phyloP scores from a whole-genome alignment of 2,113 vertebrate species.

The Acinonyx jubatus region DNA sequence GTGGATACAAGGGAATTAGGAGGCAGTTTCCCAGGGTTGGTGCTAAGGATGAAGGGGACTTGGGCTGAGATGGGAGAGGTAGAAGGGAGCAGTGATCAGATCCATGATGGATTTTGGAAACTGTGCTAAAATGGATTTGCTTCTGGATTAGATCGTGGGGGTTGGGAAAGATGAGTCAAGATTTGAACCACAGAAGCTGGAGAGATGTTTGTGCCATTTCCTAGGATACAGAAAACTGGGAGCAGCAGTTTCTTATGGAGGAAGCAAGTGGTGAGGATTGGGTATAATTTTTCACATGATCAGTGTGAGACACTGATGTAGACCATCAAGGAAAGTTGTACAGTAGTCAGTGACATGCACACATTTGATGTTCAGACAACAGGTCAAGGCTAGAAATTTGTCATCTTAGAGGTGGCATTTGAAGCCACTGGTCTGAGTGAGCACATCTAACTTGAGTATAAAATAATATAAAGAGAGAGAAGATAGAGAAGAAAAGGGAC shows the following conservation, averaged over 20 bases:
- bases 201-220: neutral
- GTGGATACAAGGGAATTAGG: neutral
- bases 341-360: neutral
- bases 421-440: neutral
- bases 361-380: neutral
- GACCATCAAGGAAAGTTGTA: neutral
- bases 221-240: neutral
- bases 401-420: neutral
- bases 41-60: neutral
- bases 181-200: neutral
- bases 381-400: neutral
- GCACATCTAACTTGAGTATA: neutral
- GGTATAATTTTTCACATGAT: neutral
- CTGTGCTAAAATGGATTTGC: neutral
- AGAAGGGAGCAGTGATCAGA: neutral
- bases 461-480: neutral
- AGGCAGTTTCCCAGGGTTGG: neutral
- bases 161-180: neutral
- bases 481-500: neutral
- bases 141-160: neutral
- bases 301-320: neutral
- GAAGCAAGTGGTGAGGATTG: neutral
- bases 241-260: neutral
- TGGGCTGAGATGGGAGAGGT: neutral
- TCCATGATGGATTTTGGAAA: neutral